Conservation (phyloP, 2,113 vertebrate genomes). For the Blennius ocellaris region DNA sequence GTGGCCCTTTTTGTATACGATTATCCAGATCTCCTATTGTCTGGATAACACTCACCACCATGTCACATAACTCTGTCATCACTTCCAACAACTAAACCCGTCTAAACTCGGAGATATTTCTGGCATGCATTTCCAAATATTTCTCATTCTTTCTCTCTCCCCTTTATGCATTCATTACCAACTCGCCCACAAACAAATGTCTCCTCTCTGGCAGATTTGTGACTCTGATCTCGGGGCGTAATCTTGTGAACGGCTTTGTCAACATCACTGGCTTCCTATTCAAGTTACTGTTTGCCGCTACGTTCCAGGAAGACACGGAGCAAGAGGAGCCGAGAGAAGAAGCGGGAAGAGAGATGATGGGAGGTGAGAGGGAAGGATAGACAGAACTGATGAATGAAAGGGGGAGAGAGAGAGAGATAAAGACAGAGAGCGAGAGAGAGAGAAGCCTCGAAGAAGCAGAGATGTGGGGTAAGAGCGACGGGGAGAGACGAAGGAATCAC, state of each 20-base stretch:
- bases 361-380: slow-evolving; percentile 39
- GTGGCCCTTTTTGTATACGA: slow-evolving; percentile 47
- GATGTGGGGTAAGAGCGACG: slow-evolving; percentile 16
- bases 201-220: slow-evolving; percentile 61
- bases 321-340: slow-evolving; percentile 1
- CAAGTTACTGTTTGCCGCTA: slow-evolving; percentile 56
- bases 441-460: slow-evolving; percentile 12
- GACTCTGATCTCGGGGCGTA: slow-evolving; percentile 64
- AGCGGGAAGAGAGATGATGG: slow-evolving; percentile 29
- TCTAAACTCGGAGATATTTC: slow-evolving; percentile 45
- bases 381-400: slow-evolving; percentile 24
- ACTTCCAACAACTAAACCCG: slow-evolving; percentile 50
- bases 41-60: slow-evolving; percentile 33
- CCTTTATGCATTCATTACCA: slow-evolving; percentile 35
- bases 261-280: slow-evolving; percentile 62
- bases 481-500: slow-evolving; percentile 39
- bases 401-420: slow-evolving; percentile 14
- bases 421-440: neutral
- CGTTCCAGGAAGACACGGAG: slow-evolving; percentile 47
- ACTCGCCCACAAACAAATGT: slow-evolving; percentile 56
- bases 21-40: slow-evolving; percentile 38
- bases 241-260: slow-evolving; percentile 61
- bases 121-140: slow-evolving; percentile 21
- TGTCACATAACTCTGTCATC: slow-evolving; percentile 34
- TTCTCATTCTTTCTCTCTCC: slow-evolving; percentile 3